A percentile compares a stretch with the other conserved stretches of the same genome.
These are phyloP conservation scores for Notothenia rossii DNA, from an alignment of 2,113 vertebrate species.

Conservation along the genomic window DNA sequence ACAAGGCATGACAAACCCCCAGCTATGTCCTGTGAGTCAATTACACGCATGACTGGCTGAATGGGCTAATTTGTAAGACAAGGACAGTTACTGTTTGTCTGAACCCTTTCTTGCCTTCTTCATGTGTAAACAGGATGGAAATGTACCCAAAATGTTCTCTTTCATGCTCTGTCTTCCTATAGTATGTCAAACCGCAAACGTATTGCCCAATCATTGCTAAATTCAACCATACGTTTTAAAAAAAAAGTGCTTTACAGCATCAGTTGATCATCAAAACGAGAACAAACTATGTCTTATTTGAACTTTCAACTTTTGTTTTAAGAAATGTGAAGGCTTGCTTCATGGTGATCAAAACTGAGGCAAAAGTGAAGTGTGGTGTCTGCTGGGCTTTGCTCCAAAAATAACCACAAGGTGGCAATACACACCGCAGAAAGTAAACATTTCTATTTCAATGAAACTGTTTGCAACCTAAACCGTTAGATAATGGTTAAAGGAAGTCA, in stretches of 20 bases:
- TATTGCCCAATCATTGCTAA: not conserved
- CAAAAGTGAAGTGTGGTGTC: not conserved
- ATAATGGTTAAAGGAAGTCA: not conserved
- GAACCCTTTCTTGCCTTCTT: not conserved
- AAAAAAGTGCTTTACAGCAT: not conserved
- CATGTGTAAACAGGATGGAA: not conserved
- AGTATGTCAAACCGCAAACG: not conserved
- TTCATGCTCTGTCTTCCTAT: not conserved
- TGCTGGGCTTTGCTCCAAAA: not conserved
- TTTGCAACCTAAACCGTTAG: not conserved
- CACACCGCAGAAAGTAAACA: not conserved
- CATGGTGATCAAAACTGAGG: too few species aligned
- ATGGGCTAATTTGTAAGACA: not conserved
- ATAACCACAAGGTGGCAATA: slow-evolving; percentile 52
- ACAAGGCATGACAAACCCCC: not conserved
- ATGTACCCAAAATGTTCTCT: too few species aligned
- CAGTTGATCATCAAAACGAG: not conserved
- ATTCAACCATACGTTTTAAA: not conserved
- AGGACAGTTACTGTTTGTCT: too few species aligned
- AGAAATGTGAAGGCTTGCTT: not conserved
- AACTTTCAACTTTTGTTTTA: not conserved
- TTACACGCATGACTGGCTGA: not conserved
- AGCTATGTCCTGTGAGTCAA: slow-evolving; percentile 18
- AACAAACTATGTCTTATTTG: not conserved
- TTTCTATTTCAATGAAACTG: not conserved